Conservation (phyloP, 2,888 invertebrate genomes). For the Spialia ferax region DNA sequence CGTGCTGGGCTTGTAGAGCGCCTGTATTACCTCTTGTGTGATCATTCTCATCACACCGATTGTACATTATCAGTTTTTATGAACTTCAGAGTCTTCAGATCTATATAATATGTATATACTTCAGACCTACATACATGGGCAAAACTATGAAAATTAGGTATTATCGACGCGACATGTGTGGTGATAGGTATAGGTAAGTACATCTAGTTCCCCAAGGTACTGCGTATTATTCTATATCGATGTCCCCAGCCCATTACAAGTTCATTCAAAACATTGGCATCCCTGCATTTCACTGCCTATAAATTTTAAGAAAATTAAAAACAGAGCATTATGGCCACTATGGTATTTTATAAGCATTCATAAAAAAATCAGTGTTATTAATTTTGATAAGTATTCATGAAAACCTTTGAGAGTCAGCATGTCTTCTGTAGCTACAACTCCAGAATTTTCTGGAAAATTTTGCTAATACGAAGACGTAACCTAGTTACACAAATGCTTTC, state of each 20-base stretch:
- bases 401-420: no score
- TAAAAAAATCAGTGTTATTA: no score
- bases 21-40: conserved; percentile 58
- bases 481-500: neutral
- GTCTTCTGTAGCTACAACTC: neutral
- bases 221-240: neutral
- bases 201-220: no score
- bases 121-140: neutral
- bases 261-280: no score
- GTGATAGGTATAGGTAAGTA: no score
- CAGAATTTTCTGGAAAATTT: neutral
- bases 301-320: no score
- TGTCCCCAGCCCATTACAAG: no score
- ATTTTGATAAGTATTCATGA: no score
- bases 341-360: no score
- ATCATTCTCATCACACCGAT: conserved; percentile 59
- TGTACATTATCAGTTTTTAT: conserved; percentile 9
- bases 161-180: neutral
- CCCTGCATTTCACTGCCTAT: no score
- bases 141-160: neutral
- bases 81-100: neutral
- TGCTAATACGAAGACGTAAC: neutral
- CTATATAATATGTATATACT: neutral
- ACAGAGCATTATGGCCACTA: no score
- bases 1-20: conserved; percentile 71